Evolutionary conservation across 2,888 invertebrate species (phyloP), one percentile per base, ranked within the genome.

Genomic region (Ctena decussata): DNA sequence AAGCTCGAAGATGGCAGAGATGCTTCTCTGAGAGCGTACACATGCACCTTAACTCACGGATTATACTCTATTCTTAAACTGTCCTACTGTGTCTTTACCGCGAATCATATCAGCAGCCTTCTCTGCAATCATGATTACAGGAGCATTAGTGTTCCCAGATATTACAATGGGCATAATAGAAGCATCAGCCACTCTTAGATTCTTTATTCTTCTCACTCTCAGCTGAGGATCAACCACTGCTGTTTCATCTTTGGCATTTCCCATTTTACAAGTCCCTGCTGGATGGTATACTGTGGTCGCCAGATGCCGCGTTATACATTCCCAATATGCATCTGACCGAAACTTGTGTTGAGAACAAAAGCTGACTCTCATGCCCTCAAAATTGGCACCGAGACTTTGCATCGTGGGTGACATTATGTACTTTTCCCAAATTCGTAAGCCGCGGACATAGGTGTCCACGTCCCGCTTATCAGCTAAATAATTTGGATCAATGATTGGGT

Each of bases 261-360:
- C 98, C 93, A 98, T 97, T n/a, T 97, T 96, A 92, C 97, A 97
- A 0, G 97, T 97, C 0, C 98, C 98, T 0, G 97, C 97, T 0
- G 97, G 97, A 95, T 98, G 98, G 94, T 77, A 82, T 32, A 80
- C 69, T 0, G 77, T 80, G 0, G 46, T 32, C 0, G 80, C 71
- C 12, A 70, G 49, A 8, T 57, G 32, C 21, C 73, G 8, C 11
- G 82, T 39, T 12, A 75, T n/a, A 46, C 83, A 88, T 21, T 53
- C 73, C 85, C 85, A 88, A 44, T 74, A 85, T 6, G 53, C 75
- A 53, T 84, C 80, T 1, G 83, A 69, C 8, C 75, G 53, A 30
- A 76, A 76, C 15, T 39, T 0, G 15, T 57, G 75, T 1, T 79
- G n/a, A 5, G 60, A 60, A 30, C 60, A 60, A 60, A 60, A 60